These are phyloP conservation scores for Cynopterus brachyotis DNA, from an alignment of 2,113 vertebrate genomes.

Conservation along the genomic window DNA sequence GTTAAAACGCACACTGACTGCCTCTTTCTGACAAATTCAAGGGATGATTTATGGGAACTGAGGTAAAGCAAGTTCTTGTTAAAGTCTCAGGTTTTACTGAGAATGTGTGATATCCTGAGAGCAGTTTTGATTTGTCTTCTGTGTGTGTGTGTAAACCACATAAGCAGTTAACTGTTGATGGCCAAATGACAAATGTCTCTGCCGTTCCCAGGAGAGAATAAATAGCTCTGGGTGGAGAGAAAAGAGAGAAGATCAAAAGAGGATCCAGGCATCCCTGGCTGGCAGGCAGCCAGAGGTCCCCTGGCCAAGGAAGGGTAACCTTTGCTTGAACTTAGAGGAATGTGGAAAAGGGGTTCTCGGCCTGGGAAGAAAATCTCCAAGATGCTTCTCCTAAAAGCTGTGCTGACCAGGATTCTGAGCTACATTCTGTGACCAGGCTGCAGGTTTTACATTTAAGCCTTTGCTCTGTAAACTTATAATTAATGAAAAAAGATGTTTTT, in stretches of 20 bases:
- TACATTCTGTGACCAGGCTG: not conserved
- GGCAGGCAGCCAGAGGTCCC: slow-evolving; percentile 1
- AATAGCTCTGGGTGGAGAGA: not conserved
- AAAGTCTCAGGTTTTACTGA: slow-evolving; percentile 13
- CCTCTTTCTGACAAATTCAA: slow-evolving; percentile 25
- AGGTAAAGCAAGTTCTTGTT: not conserved
- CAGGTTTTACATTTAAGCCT: not conserved
- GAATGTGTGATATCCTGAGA: not conserved
- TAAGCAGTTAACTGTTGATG: slow-evolving; percentile 24
- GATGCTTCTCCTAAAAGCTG: not conserved
- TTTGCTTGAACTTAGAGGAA: slow-evolving; percentile 55
- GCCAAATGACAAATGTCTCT: slow-evolving; percentile 48
- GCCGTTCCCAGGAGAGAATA: slow-evolving; percentile 35
- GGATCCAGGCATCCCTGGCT: slow-evolving; percentile 26
- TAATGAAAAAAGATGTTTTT: not conserved
- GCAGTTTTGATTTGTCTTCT: slow-evolving; percentile 13
- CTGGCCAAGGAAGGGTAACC: slow-evolving; percentile 44
- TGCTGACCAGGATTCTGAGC: not conserved
- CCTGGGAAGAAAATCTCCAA: not conserved
- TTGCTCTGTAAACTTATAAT: not conserved
- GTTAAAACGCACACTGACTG: not conserved
- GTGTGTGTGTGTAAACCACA: slow-evolving; percentile 2
- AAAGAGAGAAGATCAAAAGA: slow-evolving; percentile 55
- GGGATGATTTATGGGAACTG: not conserved
- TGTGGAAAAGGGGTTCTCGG: not conserved